These are phyloP conservation scores for Antrozous pallidus DNA, from an alignment of 2,797 vertebrate species.

Conservation along the genomic window DNA sequence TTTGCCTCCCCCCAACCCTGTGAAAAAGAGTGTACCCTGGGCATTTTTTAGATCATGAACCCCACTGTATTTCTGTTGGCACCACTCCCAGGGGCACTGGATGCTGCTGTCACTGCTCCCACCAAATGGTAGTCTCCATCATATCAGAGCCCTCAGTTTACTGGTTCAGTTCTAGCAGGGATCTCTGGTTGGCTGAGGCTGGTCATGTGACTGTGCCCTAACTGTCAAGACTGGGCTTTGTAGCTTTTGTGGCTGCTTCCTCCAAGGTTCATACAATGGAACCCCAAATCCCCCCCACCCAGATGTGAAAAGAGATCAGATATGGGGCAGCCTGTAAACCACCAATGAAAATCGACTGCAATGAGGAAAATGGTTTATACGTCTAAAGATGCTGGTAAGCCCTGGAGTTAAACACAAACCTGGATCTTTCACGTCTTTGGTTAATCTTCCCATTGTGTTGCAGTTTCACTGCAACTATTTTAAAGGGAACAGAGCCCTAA, in stretches of 20 bases:
- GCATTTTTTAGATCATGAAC: background rate
- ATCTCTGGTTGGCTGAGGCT: background rate
- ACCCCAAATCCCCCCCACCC: background rate
- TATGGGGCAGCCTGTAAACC: background rate
- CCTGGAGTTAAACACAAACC: background rate
- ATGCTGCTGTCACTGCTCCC: background rate
- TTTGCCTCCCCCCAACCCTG: background rate
- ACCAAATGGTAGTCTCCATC: background rate
- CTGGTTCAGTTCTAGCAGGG: background rate
- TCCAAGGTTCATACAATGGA: slow-evolving; percentile 4
- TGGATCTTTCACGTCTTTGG: background rate
- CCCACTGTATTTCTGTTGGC: background rate
- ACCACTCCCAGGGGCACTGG: background rate
- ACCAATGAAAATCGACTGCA: background rate
- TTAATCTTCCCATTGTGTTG: slow-evolving; percentile 7
- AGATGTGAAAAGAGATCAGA: background rate
- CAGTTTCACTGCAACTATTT: background rate
- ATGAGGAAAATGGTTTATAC: slow-evolving; percentile 11
- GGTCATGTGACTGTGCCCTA: background rate
- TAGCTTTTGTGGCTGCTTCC: background rate
- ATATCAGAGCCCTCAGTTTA: background rate
- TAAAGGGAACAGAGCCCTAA: background rate
- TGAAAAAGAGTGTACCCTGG: slow-evolving; percentile 13
- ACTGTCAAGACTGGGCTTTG: background rate
- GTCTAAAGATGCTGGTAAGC: background rate